These are phyloP conservation scores for Meteorus colon DNA, from an alignment of 2,888 invertebrate species.

Conservation along the genomic window DNA sequence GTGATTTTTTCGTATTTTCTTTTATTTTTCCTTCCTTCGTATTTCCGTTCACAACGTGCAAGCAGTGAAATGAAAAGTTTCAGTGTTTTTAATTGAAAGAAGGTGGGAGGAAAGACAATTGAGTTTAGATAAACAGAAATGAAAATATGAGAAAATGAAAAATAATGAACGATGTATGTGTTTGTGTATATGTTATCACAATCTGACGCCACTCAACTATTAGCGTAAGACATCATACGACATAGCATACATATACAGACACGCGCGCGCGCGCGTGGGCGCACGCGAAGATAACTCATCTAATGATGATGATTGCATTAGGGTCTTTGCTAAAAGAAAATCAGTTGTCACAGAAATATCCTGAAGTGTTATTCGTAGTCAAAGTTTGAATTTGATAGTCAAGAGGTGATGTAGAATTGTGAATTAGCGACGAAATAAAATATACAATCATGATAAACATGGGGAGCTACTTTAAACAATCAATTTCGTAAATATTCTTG, in stretches of 20 bases:
- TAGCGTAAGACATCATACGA: conserved; percentile 64
- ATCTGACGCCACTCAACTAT: conserved; percentile 68
- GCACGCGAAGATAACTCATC: conserved; percentile 53
- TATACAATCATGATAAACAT: not conserved
- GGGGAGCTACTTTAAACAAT: not conserved
- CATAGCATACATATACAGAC: not conserved
- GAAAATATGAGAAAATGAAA: conserved; percentile 41
- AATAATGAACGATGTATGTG: conserved; percentile 38
- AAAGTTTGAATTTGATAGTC: not conserved
- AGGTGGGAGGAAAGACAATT: not conserved
- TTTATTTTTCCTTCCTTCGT: not conserved
- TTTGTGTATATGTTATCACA: conserved; percentile 59
- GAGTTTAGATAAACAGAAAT: not conserved
- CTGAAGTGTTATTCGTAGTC: conserved; percentile 31
- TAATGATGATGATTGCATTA: conserved; percentile 52
- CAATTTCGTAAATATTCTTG: not conserved
- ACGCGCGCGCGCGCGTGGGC: conserved; percentile 29
- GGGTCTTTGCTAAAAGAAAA: conserved; percentile 50
- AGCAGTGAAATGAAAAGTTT: not conserved
- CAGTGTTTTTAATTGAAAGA: not conserved
- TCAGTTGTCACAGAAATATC: conserved; percentile 55
- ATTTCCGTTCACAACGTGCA: not conserved
- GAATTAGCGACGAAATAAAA: too few species aligned
- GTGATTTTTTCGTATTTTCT: not conserved
- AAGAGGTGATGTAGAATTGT: not conserved